phyloP scores from a whole-genome alignment of 2,113 vertebrate species.

The Athene noctua region DNA sequence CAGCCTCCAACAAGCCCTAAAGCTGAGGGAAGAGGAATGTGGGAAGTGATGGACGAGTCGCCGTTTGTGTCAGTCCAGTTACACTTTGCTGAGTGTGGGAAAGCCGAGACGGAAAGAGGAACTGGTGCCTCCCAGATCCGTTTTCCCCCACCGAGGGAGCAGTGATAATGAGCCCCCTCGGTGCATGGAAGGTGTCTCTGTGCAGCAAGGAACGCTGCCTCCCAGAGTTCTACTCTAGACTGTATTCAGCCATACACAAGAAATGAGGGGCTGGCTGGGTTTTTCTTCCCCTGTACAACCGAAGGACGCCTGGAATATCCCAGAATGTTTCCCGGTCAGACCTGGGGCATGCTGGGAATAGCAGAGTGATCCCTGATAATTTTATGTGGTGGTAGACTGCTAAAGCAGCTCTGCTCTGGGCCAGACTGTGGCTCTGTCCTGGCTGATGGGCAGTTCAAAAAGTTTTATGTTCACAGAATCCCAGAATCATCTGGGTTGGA shows the following conservation, averaged over 20 bases:
- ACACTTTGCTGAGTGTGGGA: background rate
- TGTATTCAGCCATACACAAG: background rate
- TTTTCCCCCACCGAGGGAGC: background rate
- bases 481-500: too few species aligned
- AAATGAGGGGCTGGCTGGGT: too few species aligned
- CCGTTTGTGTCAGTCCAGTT: background rate
- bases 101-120: background rate
- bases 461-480: background rate
- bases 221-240: too few species aligned
- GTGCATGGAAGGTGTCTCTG: background rate
- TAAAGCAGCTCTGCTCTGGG: background rate
- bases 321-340: background rate
- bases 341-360: background rate
- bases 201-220: background rate
- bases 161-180: accelerated
- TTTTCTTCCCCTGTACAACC: background rate
- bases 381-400: background rate
- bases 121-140: background rate
- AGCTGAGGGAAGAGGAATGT: background rate
- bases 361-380: background rate
- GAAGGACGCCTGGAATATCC: background rate
- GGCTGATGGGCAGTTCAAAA: too few species aligned
- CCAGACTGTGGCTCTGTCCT: background rate
- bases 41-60: accelerated
- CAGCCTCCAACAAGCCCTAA: background rate